A percentile compares a stretch with the other conserved stretches of the same genome.
Evolutionary conservation across 2,113 vertebrate species (phyloP).

Genomic region (Nansenia antarctica): DNA sequence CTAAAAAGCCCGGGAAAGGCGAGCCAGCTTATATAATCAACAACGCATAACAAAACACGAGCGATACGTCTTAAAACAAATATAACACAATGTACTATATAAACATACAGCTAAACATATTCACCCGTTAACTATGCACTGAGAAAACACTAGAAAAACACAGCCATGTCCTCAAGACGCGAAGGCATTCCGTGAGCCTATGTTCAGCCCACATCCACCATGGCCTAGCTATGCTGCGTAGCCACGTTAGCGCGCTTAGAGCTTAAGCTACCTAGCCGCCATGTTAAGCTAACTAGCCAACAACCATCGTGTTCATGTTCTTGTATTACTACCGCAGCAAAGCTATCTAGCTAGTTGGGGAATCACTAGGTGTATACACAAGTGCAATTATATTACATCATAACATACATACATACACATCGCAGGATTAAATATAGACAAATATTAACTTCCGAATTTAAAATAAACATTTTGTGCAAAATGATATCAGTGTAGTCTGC

Average conservation of each 20-base stretch:
- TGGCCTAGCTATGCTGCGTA: slow-evolving; percentile 43
- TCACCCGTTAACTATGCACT: neutral
- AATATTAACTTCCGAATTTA: neutral
- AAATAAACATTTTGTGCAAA: neutral
- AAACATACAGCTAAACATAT: neutral
- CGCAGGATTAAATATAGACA: neutral
- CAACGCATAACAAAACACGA: neutral
- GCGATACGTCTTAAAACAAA: neutral
- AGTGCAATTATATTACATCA: neutral
- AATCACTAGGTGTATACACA: neutral
- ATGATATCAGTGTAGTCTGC: neutral
- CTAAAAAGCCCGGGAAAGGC: slow-evolving; percentile 71
- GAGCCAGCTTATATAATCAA: slow-evolving; percentile 33
- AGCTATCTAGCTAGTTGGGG: slow-evolving; percentile 10
- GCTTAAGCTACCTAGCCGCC: slow-evolving; percentile 64
- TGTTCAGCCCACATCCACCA: slow-evolving; percentile 42
- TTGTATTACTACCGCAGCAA: slow-evolving; percentile 37
- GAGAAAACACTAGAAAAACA: neutral
- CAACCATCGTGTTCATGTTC: too few species aligned
- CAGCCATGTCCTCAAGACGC: slow-evolving; percentile 41
- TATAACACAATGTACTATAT: neutral
- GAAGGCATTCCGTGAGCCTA: slow-evolving; percentile 41
- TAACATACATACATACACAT: neutral
- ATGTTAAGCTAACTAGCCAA: slow-evolving; percentile 61
- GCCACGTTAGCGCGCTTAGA: slow-evolving; percentile 51